Conservation (phyloP, 2,113 vertebrate species). For the Bujurquina vittata region DNA sequence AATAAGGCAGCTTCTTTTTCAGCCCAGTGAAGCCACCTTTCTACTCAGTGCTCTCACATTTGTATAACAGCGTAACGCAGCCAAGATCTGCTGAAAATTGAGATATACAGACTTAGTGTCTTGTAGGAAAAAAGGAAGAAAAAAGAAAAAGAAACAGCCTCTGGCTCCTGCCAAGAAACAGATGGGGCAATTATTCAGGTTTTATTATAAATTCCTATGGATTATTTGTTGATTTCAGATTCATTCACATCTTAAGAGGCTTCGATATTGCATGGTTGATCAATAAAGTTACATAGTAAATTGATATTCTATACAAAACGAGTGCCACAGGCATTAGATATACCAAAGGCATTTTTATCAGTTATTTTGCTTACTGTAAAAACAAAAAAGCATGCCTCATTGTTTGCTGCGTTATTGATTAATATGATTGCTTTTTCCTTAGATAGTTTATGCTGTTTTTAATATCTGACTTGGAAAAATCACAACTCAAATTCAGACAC, state of each 20-base stretch:
- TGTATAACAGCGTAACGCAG: not conserved
- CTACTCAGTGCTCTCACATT: not conserved
- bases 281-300: constrained; percentile 1
- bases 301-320: not conserved
- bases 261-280: constrained; percentile 11
- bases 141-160: not conserved
- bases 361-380: constrained; percentile 5
- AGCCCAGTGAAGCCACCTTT: constrained; percentile 30
- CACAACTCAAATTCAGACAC: not conserved
- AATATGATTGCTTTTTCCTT: not conserved
- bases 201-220: constrained; percentile 47
- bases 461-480: not conserved
- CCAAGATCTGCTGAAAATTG: constrained; percentile 23
- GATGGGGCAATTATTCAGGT: constrained; percentile 21
- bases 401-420: not conserved
- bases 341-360: not conserved
- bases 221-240: constrained; percentile 34
- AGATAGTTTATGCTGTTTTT: not conserved
- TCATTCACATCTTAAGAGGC: constrained; percentile 12
- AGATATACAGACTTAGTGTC: constrained; percentile 24
- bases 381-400: not conserved
- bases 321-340: not conserved
- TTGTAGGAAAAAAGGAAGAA: not conserved
- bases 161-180: constrained; percentile 27
- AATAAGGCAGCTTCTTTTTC: constrained; percentile 37